These are phyloP conservation scores for Acanthococcus lagerstroemiae DNA, from an alignment of 2,888 invertebrate species.

Conservation along the genomic window DNA sequence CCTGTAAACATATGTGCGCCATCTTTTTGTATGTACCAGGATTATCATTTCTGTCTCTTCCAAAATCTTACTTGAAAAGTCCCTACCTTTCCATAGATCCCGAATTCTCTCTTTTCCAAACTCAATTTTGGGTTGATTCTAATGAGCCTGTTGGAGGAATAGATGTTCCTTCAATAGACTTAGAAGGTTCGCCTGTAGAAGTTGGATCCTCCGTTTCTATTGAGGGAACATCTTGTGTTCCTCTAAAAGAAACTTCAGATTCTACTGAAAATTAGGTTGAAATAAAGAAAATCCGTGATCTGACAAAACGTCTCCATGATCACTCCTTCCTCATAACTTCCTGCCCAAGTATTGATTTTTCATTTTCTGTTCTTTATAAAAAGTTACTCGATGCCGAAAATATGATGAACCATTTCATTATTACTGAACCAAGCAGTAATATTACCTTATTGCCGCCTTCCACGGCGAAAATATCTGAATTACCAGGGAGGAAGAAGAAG, in stretches of 20 bases:
- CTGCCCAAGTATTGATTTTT: no score
- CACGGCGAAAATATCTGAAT: no score
- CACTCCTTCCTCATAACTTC: no score
- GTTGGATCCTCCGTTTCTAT: neutral
- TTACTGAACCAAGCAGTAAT: no score
- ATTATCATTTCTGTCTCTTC: neutral
- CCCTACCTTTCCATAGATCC: neutral
- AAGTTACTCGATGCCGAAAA: no score
- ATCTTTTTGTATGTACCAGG: neutral
- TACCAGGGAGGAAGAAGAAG: no score
- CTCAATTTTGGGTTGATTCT: neutral
- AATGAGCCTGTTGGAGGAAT: neutral
- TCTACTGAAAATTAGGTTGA: no score
- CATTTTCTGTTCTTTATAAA: no score
- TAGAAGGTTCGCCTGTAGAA: neutral
- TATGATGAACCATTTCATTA: no score
- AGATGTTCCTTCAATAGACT: neutral
- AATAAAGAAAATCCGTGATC: no score
- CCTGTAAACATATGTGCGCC: slow-evolving; percentile 11
- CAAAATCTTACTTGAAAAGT: neutral
- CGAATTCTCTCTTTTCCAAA: neutral
- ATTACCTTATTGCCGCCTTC: no score
- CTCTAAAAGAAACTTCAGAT: neutral
- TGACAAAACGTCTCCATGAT: no score
- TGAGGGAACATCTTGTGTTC: neutral